Evolutionary conservation across 2,797 vertebrate species (phyloP).

Genomic region (Gambelia wislizenii): DNA sequence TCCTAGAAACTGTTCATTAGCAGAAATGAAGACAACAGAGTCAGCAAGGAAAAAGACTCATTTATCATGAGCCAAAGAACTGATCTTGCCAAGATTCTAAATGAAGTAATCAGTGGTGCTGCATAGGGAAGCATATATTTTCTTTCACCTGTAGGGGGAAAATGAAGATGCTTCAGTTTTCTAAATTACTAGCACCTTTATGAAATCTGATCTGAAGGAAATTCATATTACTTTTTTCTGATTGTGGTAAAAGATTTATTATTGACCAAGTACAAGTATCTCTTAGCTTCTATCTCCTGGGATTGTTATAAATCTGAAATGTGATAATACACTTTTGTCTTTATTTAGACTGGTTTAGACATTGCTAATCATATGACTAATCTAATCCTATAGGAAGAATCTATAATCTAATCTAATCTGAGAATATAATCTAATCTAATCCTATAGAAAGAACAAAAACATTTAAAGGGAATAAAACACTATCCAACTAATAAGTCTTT

Average conservation of each 20-base stretch:
- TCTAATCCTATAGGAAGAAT: neutral
- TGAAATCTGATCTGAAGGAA: conserved; percentile 2
- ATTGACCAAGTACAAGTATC: conserved; percentile 25
- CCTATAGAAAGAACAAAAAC: neutral
- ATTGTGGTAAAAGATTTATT: conserved; percentile 32
- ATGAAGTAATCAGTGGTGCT: conserved; percentile 31
- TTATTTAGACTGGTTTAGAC: neutral
- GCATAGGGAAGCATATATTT: conserved; percentile 27
- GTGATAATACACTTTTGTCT: neutral
- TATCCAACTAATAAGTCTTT: neutral
- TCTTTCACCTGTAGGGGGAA: conserved; percentile 19
- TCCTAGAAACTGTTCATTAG: neutral
- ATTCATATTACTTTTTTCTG: neutral
- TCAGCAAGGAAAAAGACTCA: neutral
- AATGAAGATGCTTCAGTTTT: conserved; percentile 22
- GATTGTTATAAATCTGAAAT: neutral
- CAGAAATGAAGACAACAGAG: neutral
- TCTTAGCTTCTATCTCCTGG: neutral
- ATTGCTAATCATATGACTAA: neutral
- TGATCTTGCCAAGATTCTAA: conserved; percentile 33
- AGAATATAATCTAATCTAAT: no score
- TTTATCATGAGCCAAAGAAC: conserved; percentile 18
- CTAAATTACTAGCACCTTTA: conserved; percentile 40
- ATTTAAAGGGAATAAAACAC: neutral
- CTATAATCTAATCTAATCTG: no score